Conservation (phyloP, 2,113 vertebrate species). For the Nicator chloris region DNA sequence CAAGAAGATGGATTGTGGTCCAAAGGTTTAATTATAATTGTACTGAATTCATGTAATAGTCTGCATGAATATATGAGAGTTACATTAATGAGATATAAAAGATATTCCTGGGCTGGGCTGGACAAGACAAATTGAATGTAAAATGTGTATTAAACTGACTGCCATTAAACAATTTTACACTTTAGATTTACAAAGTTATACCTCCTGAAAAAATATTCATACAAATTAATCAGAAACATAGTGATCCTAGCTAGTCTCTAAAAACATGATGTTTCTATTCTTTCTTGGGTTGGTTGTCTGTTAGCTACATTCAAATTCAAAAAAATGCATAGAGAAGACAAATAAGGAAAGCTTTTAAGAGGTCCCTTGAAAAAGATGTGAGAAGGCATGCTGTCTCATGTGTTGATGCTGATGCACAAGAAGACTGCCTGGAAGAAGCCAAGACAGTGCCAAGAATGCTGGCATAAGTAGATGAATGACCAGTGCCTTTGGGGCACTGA, state of each 20-base stretch:
- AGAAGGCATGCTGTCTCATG: neutral
- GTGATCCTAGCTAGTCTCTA: neutral
- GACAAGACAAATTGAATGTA: neutral
- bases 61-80: neutral
- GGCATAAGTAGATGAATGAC: neutral
- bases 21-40: neutral
- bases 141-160: neutral
- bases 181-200: neutral
- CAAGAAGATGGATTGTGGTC: neutral
- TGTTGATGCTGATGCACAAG: neutral
- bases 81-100: neutral
- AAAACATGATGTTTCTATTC: neutral
- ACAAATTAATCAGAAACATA: neutral
- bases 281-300: neutral
- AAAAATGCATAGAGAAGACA: neutral
- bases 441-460: neutral
- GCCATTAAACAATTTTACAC: neutral
- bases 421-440: neutral
- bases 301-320: neutral
- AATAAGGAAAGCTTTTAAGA: neutral
- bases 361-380: neutral
- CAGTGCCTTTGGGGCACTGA: constrained; percentile 35
- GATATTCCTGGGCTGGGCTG: neutral
- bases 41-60: neutral
- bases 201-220: neutral